phyloP scores from a whole-genome alignment of 2,113 vertebrate genomes.

The Ammospiza nelsoni region DNA sequence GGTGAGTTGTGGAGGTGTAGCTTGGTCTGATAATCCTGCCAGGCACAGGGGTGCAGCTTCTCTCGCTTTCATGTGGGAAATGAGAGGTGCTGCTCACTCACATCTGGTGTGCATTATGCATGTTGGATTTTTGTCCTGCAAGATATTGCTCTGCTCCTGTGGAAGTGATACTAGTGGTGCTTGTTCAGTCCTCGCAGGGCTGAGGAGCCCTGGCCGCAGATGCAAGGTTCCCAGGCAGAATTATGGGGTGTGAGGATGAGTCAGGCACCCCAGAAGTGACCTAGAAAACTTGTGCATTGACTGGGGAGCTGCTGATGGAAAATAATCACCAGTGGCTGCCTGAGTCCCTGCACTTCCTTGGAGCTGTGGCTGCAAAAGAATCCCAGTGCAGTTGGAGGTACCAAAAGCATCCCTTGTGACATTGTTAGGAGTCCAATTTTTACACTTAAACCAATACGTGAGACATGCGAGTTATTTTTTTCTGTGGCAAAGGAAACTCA shows the following conservation, averaged over 20 bases:
- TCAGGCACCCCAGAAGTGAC: neutral
- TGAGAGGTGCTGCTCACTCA: neutral
- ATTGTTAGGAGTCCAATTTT: neutral
- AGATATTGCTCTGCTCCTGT: neutral
- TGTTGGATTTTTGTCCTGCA: neutral
- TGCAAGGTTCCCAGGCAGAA: neutral
- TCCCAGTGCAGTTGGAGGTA: neutral
- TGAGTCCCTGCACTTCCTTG: accelerated
- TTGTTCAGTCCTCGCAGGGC: neutral
- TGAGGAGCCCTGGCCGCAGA: neutral
- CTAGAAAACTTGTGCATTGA: neutral
- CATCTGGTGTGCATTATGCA: conserved; percentile 1
- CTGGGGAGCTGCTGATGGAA: neutral
- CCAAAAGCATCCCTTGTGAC: neutral
- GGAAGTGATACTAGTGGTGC: neutral
- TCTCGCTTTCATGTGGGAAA: neutral
- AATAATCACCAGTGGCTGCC: neutral
- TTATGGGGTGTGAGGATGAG: neutral
- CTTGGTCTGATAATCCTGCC: neutral
- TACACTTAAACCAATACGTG: neutral
- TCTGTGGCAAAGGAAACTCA: neutral
- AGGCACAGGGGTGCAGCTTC: neutral
- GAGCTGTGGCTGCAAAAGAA: neutral
- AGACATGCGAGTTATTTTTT: accelerated
- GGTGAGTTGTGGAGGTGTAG: accelerated